phyloP scores from a whole-genome alignment of 2,888 invertebrate genomes.

The Glyphotaelius pellucidus region DNA sequence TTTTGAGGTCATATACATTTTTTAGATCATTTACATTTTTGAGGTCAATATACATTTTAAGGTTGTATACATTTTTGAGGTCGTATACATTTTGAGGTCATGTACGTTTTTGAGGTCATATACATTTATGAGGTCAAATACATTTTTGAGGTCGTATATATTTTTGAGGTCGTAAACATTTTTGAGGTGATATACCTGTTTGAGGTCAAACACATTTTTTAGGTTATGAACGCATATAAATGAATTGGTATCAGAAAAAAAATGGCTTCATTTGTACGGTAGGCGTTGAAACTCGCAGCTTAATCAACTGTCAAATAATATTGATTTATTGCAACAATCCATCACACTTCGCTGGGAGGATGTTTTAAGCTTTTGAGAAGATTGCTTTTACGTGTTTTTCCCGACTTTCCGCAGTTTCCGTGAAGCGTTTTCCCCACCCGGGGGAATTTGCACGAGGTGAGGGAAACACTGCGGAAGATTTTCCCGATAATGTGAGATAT shows the following conservation, averaged over 20 bases:
- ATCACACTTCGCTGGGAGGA: constrained; percentile 21
- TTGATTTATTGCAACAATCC: constrained; percentile 33
- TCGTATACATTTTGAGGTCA: too few relatives aligned
- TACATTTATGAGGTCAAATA: too few relatives aligned
- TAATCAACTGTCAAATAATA: constrained; percentile 2
- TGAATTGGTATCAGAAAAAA: not conserved
- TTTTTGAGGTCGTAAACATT: too few relatives aligned
- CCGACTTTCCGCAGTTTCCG: constrained; percentile 32
- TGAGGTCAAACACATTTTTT: too few relatives aligned
- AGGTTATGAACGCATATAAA: not conserved
- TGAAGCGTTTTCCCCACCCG: constrained; percentile 38
- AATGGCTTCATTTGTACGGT: not conserved
- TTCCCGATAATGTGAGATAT: constrained; percentile 20
- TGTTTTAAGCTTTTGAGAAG: constrained; percentile 17
- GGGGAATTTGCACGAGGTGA: constrained; percentile 11
- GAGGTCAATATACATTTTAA: too few relatives aligned
- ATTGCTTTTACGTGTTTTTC: constrained; percentile 49
- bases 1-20: too few relatives aligned
- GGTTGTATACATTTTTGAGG: too few relatives aligned
- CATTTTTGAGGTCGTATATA: too few relatives aligned
- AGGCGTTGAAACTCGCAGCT: not conserved
- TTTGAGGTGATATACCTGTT: too few relatives aligned
- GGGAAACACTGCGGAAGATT: not conserved
- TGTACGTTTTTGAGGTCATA: too few relatives aligned
- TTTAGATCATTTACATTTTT: too few relatives aligned